Base-by-base conservation (phyloP, 2,888 invertebrate species). In the Perizoma affinitatum region DNA sequence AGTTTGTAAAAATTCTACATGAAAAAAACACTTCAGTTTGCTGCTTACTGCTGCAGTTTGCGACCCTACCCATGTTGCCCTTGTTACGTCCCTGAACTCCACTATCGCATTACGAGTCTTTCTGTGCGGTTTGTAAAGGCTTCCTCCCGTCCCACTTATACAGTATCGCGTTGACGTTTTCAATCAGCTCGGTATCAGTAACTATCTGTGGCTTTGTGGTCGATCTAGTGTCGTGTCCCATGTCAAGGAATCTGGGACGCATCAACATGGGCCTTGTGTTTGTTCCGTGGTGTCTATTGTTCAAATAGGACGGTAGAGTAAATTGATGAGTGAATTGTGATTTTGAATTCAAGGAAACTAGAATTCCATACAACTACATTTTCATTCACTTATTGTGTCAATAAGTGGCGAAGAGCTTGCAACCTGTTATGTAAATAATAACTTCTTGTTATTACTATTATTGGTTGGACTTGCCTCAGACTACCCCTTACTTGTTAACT, bases 101-200 rank as follows among this genome's bases (percentile, higher is more conserved):
- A 84, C 84, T 87, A 88, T 87, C 85, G 77, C 76, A 80, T 84
- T 83, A 82, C 82, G 68, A 79, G 73, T 72, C 77, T 83, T 83
- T 85, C 82, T 83, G 74, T 75, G 73, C 76, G 83, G 86, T 88
- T 89, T 90, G 83, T 88, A 90, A 83, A 84, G 86, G 83, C 74
- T 87, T 88, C 87, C 88, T 80, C 76, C 74, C 74, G 82, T 75
- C 75, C 83, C 71, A 82, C 77, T 84, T 80, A 78, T 82, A 82
- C 80, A 78, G 78, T 84, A 79, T 82, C 80, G 69, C 63, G 73
- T 77, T 78, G 80, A 81, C 79, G 71, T 78, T 82, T 79, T 77
- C 79, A 79, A 82, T 83, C 79, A 81, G 73, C 60, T 53, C 53
- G 51, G 56, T 65, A 68, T 68, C 70, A 64, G 68, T 59, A 49